Conservation (phyloP, 2,113 vertebrate species). For the Tamias sibiricus region DNA sequence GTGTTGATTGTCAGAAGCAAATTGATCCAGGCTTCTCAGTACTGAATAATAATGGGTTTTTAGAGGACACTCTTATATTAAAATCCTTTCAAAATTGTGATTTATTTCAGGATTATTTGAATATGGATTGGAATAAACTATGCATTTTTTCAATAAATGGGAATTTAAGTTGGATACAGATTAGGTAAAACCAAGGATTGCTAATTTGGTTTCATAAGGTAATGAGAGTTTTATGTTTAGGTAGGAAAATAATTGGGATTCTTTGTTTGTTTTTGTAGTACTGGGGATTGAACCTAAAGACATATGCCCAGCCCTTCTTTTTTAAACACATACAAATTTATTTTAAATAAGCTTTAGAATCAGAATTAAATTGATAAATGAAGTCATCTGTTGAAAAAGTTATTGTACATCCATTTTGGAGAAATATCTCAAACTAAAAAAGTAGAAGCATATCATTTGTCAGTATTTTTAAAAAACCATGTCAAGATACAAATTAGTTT, state of each 20-base stretch:
- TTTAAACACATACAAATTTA: constrained; percentile 24
- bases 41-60: neutral
- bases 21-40: neutral
- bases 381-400: constrained; percentile 47
- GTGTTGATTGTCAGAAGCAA: neutral
- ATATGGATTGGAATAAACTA: neutral
- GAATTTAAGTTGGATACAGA: neutral
- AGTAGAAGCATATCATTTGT: neutral
- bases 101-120: neutral
- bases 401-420: neutral
- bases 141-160: neutral
- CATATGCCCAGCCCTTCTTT: too few relatives aligned
- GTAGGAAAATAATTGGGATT: too few relatives aligned
- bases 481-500: constrained; percentile 43
- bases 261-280: too few relatives aligned
- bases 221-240: neutral
- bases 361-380: constrained; percentile 32
- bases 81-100: neutral
- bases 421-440: constrained; percentile 30
- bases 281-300: too few relatives aligned
- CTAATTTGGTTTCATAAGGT: neutral
- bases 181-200: neutral
- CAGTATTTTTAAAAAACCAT: constrained; percentile 49
- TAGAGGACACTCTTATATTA: neutral
- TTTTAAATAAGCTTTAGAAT: constrained; percentile 54